phyloP scores from a whole-genome alignment of 2,888 invertebrate genomes.

The Papilio gigon region DNA sequence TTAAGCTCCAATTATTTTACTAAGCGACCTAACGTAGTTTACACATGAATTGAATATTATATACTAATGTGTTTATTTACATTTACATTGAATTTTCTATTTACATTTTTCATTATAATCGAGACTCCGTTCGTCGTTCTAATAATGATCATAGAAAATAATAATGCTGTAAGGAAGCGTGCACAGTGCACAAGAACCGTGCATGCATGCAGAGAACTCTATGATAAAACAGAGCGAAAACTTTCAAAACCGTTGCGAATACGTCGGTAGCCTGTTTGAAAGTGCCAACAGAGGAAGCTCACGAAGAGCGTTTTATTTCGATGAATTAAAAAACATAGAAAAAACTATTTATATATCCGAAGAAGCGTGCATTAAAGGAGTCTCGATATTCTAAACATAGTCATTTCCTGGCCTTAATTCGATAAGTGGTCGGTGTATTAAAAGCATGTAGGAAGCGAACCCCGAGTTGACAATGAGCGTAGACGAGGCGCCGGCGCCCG shows the following conservation, averaged over 20 bases:
- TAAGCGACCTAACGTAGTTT: background rate
- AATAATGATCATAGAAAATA: background rate
- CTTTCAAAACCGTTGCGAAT: no score
- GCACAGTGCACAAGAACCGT: no score
- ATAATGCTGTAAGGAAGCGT: no score
- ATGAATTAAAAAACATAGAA: background rate
- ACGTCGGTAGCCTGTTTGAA: no score
- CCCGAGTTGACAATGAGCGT: background rate
- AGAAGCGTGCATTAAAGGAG: background rate
- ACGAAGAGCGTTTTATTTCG: background rate
- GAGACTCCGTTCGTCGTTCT: background rate
- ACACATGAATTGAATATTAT: conserved; percentile 1
- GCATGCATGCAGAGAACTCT: no score
- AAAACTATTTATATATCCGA: background rate
- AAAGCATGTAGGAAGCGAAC: background rate
- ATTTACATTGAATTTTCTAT: conserved; percentile 7
- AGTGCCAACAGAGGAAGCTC: background rate
- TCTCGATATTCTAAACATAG: background rate
- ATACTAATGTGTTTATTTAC: conserved; percentile 17
- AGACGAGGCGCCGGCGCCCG: background rate
- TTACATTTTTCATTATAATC: background rate
- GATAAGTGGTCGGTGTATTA: background rate
- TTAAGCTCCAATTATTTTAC: conserved; percentile 3
- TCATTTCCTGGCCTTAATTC: background rate
- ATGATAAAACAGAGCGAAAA: no score